Conservation (phyloP, 1,140 invertebrate genomes). For the Sitodiplosis mosellana region DNA sequence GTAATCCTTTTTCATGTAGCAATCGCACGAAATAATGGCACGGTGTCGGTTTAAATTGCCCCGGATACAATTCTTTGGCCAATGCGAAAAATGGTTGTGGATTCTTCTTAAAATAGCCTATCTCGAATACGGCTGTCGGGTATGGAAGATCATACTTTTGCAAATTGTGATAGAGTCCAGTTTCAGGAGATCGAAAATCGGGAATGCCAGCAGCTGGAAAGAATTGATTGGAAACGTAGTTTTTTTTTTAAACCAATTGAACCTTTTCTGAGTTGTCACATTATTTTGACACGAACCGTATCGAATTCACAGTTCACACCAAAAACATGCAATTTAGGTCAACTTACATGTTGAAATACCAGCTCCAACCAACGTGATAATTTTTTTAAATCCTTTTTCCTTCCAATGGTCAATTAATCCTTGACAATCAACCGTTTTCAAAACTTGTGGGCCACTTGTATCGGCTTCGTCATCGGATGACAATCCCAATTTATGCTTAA, state of each 20-base stretch:
- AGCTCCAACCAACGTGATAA: conserved; percentile 84
- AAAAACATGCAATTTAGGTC: too few species aligned
- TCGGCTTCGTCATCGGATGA: too few species aligned
- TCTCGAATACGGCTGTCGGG: conserved; percentile 91
- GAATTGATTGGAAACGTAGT: conserved; percentile 3
- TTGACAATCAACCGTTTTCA: conserved; percentile 27
- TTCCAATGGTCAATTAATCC: conserved; percentile 55
- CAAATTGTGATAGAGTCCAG: conserved; percentile 83
- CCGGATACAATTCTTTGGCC: conserved; percentile 72
- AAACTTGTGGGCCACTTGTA: neutral
- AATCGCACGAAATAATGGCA: conserved; percentile 72
- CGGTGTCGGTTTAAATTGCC: conserved; percentile 59
- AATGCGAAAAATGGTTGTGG: conserved; percentile 73
- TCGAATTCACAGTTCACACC: conserved; percentile 1
- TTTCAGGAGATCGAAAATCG: conserved; percentile 78
- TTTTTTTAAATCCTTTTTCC: conserved; percentile 57
- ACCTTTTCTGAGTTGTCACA: too few species aligned
- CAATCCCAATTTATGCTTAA: too few species aligned
- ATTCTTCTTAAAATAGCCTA: conserved; percentile 61
- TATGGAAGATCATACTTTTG: conserved; percentile 80
- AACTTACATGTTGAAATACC: conserved; percentile 85
- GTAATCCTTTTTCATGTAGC: conserved; percentile 57
- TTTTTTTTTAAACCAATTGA: neutral
- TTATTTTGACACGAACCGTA: too few species aligned
- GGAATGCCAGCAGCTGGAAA: conserved; percentile 81